Base-by-base conservation (phyloP, 2,113 vertebrate species). In the Tursiops truncatus region DNA sequence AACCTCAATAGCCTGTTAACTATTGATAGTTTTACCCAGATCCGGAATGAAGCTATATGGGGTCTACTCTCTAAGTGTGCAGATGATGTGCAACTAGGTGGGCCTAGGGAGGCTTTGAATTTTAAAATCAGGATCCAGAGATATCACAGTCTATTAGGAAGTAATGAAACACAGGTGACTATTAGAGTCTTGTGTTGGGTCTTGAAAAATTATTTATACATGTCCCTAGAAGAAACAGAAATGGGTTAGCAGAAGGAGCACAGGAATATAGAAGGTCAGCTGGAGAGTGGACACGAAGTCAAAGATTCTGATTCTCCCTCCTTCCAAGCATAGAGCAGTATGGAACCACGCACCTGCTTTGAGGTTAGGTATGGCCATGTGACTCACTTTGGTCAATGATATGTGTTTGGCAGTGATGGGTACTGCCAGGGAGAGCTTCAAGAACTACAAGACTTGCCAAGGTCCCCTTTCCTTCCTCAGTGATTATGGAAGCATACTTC, bases 71-170 rank as follows among this genome's bases (percentile, higher is more conserved):
- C 44, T 38, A 67, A 25, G 36, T 23, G 7, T 70, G 56, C 36
- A 86, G 6, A 62, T 31, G 20, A 36, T 8, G 5, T 28, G 44
- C 25, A 41, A 31, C 7, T 44, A 15, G 58, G 17, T 50, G 44
- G 82, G 21, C n/a, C 50, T 58, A 28, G 73, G 25, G n/a, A 65
- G 68, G 11, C 67, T 74, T 47, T 26, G 3, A 36, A 47, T 73
- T 73, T 87, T 74, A 76, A 23, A 83, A 80, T 76, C 31, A 44
- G 62, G 53, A 74, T 70, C 58, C 44, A 88, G 44, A 85, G 65
- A 26, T 84, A 70, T 4, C 77, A 28, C 23, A 14, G 53, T 56
- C 21, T 41, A 21, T 36, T 82, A 82, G 67, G 41, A 92, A 87
- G 73, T 38, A 67, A 88, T 2, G 21, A 83, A 87, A 79, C 3